These are phyloP conservation scores for Rhinolophus ferrumequinum DNA, from an alignment of 2,113 vertebrate species.

Conservation along the genomic window DNA sequence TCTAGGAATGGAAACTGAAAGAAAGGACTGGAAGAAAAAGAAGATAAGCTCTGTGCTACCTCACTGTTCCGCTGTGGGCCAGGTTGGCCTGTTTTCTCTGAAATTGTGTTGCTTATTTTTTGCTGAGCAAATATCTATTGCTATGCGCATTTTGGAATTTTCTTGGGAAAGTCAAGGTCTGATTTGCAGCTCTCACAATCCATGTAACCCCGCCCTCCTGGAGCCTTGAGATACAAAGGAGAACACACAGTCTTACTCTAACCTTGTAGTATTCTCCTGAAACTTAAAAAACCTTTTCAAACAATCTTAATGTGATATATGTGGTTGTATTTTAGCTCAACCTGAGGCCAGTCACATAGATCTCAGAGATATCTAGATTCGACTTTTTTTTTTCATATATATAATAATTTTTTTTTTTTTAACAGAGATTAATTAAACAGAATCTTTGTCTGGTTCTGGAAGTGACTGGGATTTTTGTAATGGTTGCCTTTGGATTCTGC, in stretches of 20 bases:
- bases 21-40: background rate
- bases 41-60: background rate
- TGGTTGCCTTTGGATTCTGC: slow-evolving; percentile 5
- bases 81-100: background rate
- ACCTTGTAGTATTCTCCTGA: background rate
- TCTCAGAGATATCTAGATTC: slow-evolving; percentile 33
- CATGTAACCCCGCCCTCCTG: background rate
- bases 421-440: slow-evolving; percentile 41
- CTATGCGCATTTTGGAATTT: slow-evolving; percentile 32
- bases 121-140: slow-evolving; percentile 30
- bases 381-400: background rate
- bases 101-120: slow-evolving; percentile 62
- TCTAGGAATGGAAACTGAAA: slow-evolving; percentile 44
- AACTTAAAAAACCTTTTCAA: background rate
- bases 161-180: slow-evolving; percentile 61
- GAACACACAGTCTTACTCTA: background rate
- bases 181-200: slow-evolving; percentile 49
- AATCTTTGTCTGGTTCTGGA: slow-evolving; percentile 29
- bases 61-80: background rate
- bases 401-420: background rate
- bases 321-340: slow-evolving; percentile 54
- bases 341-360: background rate
- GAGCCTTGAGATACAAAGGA: slow-evolving; percentile 37
- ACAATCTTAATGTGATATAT: slow-evolving; percentile 38
- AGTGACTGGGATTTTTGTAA: background rate